These are phyloP conservation scores for Oscheius onirici DNA, from an alignment of 2,888 invertebrate genomes.

Conservation along the genomic window DNA sequence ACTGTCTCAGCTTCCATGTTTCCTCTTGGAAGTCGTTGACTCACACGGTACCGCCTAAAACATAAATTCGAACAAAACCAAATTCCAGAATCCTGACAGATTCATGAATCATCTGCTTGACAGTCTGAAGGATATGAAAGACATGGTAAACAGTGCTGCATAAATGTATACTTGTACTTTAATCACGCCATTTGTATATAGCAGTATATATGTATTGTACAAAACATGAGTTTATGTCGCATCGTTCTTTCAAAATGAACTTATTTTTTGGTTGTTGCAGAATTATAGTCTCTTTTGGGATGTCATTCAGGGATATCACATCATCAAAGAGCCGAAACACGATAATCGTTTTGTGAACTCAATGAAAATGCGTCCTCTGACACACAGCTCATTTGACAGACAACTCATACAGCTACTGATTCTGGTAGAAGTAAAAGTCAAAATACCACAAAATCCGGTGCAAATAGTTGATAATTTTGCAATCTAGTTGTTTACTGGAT, in stretches of 20 bases:
- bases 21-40: slow-evolving; percentile 55
- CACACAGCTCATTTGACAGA: too few species aligned
- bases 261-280: neutral
- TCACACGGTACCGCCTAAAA: slow-evolving; percentile 41
- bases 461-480: too few species aligned
- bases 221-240: neutral
- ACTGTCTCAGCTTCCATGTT: slow-evolving; percentile 61
- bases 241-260: neutral
- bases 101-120: slow-evolving; percentile 49
- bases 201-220: neutral
- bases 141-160: slow-evolving; percentile 51
- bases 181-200: neutral
- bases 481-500: too few species aligned
- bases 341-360: too few species aligned
- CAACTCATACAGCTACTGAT: too few species aligned
- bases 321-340: too few species aligned
- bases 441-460: too few species aligned
- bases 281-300: neutral
- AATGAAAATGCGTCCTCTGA: too few species aligned
- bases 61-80: neutral
- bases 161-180: slow-evolving; percentile 12
- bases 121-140: slow-evolving; percentile 51
- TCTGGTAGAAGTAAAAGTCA: too few species aligned
- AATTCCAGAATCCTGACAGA: slow-evolving; percentile 44
- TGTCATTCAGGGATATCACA: too few species aligned